These are phyloP conservation scores for Alentia gelatinosa DNA, from an alignment of 2,888 invertebrate species.

Conservation along the genomic window DNA sequence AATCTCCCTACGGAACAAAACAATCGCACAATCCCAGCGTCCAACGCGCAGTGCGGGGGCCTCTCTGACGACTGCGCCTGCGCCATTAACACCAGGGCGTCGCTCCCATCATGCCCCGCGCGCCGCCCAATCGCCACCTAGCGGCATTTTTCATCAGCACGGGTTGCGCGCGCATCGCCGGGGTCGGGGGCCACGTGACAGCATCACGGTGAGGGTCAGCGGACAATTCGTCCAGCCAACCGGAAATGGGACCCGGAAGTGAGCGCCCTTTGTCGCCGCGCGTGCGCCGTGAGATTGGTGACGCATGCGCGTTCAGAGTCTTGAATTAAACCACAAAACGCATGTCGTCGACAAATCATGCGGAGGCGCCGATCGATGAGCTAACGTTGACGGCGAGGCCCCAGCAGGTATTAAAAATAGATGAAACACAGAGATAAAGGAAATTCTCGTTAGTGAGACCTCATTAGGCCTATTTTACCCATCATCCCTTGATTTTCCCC, in stretches of 20 bases:
- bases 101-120: not conserved
- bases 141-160: not conserved
- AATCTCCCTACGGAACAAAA: not conserved
- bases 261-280: not conserved
- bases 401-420: not conserved
- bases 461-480: not conserved
- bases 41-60: too few species aligned
- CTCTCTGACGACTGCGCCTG: too few species aligned
- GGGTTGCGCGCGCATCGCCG: not conserved
- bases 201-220: not conserved
- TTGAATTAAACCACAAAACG: too few species aligned
- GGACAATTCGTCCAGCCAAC: too few species aligned
- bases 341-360: too few species aligned
- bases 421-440: conserved; percentile 8
- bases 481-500: too few species aligned
- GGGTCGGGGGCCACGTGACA: conserved; percentile 2
- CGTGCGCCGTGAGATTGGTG: conserved; percentile 18
- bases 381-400: too few species aligned
- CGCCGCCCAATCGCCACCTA: not conserved
- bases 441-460: conserved; percentile 1
- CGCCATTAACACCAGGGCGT: too few species aligned
- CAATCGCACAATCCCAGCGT: not conserved
- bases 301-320: too few species aligned
- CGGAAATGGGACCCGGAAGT: conserved; percentile 11
- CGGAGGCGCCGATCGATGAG: too few species aligned